A percentile compares a stretch with the other conserved stretches of the same genome.
Conservation (phyloP, 2,797 vertebrate genomes). For the Rhincodon typus region DNA sequence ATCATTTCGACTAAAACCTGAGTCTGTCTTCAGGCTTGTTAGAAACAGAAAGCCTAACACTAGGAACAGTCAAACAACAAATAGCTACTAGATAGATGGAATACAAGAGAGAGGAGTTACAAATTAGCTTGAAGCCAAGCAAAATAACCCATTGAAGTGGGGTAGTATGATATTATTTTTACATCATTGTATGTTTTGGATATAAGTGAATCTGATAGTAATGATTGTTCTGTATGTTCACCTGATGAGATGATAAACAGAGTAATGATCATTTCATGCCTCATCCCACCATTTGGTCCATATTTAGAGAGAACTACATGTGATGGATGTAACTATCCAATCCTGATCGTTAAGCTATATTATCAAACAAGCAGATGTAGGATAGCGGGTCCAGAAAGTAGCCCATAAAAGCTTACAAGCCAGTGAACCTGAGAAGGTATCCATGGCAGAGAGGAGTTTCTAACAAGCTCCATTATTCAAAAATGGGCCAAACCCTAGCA, state of each 20-base stretch:
- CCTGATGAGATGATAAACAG: not conserved
- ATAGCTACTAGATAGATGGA: not conserved
- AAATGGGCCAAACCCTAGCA: not conserved
- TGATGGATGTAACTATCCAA: not conserved
- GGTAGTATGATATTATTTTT: not conserved
- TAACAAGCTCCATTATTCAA: not conserved
- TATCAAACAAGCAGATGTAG: not conserved
- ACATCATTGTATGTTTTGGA: not conserved
- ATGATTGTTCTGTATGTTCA: not conserved
- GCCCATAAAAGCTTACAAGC: not conserved
- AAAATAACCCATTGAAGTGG: not conserved
- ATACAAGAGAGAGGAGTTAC: not conserved
- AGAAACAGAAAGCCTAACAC: not conserved
- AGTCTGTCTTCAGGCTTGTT: not conserved
- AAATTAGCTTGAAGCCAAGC: not conserved
- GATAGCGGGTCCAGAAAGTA: not conserved
- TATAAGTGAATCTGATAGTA: not conserved
- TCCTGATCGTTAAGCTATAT: not conserved
- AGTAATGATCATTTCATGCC: not conserved
- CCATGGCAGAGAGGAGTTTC: not conserved
- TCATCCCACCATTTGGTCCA: not conserved
- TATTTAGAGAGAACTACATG: not conserved
- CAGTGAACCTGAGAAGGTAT: not conserved
- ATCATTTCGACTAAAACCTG: not conserved
- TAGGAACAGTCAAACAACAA: not conserved